A percentile compares a stretch with the other conserved stretches of the same genome.
Evolutionary conservation across 1,140 invertebrate genomes (phyloP).

Genomic region (Bombus ignitus): DNA sequence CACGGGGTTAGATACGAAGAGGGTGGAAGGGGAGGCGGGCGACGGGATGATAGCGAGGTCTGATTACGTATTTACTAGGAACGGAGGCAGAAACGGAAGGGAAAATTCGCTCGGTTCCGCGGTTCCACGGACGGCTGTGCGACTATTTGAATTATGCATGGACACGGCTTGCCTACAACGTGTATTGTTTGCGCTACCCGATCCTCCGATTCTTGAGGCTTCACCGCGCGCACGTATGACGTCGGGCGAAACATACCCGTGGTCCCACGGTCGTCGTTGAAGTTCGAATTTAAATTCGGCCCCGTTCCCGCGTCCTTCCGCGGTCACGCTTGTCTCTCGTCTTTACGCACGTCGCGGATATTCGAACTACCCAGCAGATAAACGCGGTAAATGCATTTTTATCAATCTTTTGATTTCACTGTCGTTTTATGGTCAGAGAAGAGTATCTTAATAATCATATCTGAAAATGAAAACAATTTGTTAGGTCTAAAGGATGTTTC

Average conservation of each 20-base stretch:
- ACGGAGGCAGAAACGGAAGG: constrained; percentile 79
- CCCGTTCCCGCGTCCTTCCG: neutral
- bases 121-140: constrained; percentile 76
- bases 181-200: constrained; percentile 82
- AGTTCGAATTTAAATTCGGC: constrained; percentile 40
- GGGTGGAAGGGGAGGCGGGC: constrained; percentile 4
- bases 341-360: neutral
- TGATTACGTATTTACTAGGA: constrained; percentile 83
- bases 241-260: constrained; percentile 41
- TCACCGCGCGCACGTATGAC: constrained; percentile 63
- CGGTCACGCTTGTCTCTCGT: neutral
- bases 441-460: neutral
- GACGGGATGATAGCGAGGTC: constrained; percentile 76
- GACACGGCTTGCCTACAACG: constrained; percentile 82
- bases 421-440: neutral
- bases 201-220: constrained; percentile 79
- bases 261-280: constrained; percentile 54
- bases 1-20: neutral
- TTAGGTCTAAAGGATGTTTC: neutral
- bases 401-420: neutral
- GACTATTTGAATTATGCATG: constrained; percentile 83
- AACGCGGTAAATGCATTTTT: neutral
- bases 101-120: constrained; percentile 79
- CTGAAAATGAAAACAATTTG: neutral
- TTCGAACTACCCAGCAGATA: neutral